A percentile compares a stretch with the other conserved stretches of the same genome.
Evolutionary conservation across 2,888 invertebrate genomes (phyloP).

Genomic region (Patella pellucida): DNA sequence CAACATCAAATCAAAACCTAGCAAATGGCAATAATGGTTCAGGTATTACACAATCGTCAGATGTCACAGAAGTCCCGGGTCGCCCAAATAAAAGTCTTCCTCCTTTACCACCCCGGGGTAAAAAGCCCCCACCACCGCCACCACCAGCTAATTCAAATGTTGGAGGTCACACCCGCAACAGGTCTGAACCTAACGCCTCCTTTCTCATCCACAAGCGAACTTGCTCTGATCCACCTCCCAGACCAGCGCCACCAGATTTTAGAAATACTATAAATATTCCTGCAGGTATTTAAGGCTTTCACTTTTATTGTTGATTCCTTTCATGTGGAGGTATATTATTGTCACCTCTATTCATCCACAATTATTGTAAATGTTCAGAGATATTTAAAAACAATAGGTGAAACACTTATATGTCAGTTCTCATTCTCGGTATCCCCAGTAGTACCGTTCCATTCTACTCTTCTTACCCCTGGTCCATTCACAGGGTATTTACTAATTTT

Average conservation of each 20-base stretch:
- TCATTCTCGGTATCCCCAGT: too few relatives aligned
- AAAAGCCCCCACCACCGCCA: slow-evolving; percentile 49
- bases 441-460: too few relatives aligned
- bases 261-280: slow-evolving; percentile 37
- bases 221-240: slow-evolving; percentile 67
- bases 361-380: too few relatives aligned
- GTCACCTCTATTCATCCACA: too few relatives aligned
- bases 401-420: too few relatives aligned
- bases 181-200: slow-evolving; percentile 51
- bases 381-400: too few relatives aligned
- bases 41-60: neutral
- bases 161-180: slow-evolving; percentile 52
- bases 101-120: slow-evolving; percentile 47
- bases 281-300: slow-evolving; percentile 13
- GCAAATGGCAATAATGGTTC: slow-evolving; percentile 13
- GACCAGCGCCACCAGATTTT: slow-evolving; percentile 46
- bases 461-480: too few relatives aligned
- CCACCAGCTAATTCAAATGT: slow-evolving; percentile 28
- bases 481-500: too few relatives aligned
- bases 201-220: slow-evolving; percentile 64
- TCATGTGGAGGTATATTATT: too few relatives aligned
- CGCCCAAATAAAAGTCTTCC: slow-evolving; percentile 33
- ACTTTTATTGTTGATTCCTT: too few relatives aligned
- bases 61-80: slow-evolving; percentile 1
- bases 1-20: slow-evolving; percentile 12